Conservation (phyloP, 2,797 vertebrate genomes). For the Gorsachius magnificus region DNA sequence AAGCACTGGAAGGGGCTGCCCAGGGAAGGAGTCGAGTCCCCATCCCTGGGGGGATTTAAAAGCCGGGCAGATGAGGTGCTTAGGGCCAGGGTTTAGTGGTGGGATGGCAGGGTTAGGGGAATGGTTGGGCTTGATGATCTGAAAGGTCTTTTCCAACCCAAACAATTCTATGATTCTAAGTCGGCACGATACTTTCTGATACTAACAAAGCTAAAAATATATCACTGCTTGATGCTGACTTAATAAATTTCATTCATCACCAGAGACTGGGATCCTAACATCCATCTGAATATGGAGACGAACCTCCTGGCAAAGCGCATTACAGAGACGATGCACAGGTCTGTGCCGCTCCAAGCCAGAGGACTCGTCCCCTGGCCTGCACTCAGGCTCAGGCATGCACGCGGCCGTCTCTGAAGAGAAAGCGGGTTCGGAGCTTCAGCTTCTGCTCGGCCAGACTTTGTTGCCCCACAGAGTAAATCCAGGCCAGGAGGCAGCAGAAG, state of each 20-base stretch:
- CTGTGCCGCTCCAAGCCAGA: rapidly evolving
- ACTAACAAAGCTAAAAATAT: neutral
- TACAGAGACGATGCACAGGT: rapidly evolving
- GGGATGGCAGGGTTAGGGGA: too few relatives aligned
- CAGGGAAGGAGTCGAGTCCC: too few relatives aligned
- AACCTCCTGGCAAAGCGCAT: rapidly evolving
- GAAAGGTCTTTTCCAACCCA: too few relatives aligned
- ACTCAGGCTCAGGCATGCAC: rapidly evolving
- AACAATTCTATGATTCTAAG: neutral
- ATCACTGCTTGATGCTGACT: neutral
- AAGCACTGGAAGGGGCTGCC: too few relatives aligned
- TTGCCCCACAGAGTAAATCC: neutral
- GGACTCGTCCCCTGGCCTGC: rapidly evolving
- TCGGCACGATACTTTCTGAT: rapidly evolving
- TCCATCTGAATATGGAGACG: rapidly evolving
- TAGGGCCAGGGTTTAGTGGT: too few relatives aligned
- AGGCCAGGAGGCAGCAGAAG: neutral
- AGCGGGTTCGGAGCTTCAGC: neutral
- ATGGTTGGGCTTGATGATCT: too few relatives aligned
- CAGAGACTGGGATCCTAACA: too few relatives aligned
- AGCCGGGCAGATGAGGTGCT: too few relatives aligned
- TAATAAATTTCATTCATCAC: rapidly evolving
- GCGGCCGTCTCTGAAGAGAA: rapidly evolving
- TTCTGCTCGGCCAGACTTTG: rapidly evolving
- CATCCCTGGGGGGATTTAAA: too few relatives aligned